These are phyloP conservation scores for Escarpia spicata DNA, from an alignment of 2,888 invertebrate species.

Conservation along the genomic window DNA sequence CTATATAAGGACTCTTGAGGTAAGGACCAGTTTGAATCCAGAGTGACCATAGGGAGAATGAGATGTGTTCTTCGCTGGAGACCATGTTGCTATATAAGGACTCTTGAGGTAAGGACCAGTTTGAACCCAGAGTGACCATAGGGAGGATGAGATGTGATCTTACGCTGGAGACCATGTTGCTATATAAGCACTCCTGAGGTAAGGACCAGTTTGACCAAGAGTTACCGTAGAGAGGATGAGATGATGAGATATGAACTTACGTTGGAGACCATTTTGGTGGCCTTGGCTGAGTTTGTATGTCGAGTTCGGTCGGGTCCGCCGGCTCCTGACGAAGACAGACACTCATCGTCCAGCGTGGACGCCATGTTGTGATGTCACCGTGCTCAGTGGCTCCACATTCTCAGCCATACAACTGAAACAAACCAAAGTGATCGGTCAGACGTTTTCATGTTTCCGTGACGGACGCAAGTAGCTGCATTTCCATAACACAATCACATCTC, in stretches of 20 bases:
- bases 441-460: neutral
- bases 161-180: too few species aligned
- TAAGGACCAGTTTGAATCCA: too few species aligned
- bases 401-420: constrained; percentile 3
- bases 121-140: too few species aligned
- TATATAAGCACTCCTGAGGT: too few species aligned
- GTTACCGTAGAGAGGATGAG: neutral
- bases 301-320: neutral
- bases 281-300: neutral
- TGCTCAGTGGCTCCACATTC: neutral
- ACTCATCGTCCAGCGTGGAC: constrained; percentile 5
- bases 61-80: too few species aligned
- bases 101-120: too few species aligned
- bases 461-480: neutral
- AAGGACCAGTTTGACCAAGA: too few species aligned
- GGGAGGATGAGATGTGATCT: too few species aligned
- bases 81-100: too few species aligned
- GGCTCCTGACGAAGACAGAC: neutral
- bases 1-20: too few species aligned
- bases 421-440: neutral
- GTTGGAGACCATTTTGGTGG: neutral
- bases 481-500: neutral
- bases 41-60: too few species aligned
- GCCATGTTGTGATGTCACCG: constrained; percentile 12
- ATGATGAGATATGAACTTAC: neutral